Evolutionary conservation across 1,140 invertebrate genomes (phyloP).

Genomic region (Ylistrum balloti): DNA sequence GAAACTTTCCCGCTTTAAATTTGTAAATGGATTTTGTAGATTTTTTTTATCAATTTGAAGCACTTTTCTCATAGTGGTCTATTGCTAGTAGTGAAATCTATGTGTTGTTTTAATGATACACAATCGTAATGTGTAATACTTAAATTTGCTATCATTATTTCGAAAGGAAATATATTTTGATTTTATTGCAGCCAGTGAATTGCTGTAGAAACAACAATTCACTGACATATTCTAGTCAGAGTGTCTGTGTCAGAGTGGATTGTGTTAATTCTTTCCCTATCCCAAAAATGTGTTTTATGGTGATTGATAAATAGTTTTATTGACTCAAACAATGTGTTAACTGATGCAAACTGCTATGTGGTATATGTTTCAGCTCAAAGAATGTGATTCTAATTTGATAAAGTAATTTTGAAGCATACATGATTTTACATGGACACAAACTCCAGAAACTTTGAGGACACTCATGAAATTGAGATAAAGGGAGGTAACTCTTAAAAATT

Average conservation of each 20-base stretch:
- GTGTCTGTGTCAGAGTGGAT: not conserved
- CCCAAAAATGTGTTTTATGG: not conserved
- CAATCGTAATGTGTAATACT: not conserved
- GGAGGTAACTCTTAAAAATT: too few species aligned
- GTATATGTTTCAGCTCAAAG: too few species aligned
- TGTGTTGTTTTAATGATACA: not conserved
- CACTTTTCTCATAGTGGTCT: not conserved
- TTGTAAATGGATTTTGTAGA: slow-evolving; percentile 20
- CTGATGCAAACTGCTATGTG: too few species aligned
- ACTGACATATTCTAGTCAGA: not conserved
- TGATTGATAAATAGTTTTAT: not conserved
- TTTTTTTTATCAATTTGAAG: not conserved
- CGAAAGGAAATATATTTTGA: not conserved
- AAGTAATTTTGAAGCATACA: too few species aligned
- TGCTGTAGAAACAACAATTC: not conserved
- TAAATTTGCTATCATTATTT: not conserved
- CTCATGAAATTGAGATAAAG: too few species aligned
- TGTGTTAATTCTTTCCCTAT: not conserved
- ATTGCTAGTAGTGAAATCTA: not conserved
- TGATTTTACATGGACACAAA: too few species aligned
- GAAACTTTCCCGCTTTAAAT: not conserved
- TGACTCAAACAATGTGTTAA: too few species aligned
- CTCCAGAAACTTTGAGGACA: too few species aligned
- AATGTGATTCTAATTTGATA: too few species aligned
- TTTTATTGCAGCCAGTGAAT: not conserved